phyloP scores from a whole-genome alignment of 2,113 vertebrate genomes.

The Bos javanicus region DNA sequence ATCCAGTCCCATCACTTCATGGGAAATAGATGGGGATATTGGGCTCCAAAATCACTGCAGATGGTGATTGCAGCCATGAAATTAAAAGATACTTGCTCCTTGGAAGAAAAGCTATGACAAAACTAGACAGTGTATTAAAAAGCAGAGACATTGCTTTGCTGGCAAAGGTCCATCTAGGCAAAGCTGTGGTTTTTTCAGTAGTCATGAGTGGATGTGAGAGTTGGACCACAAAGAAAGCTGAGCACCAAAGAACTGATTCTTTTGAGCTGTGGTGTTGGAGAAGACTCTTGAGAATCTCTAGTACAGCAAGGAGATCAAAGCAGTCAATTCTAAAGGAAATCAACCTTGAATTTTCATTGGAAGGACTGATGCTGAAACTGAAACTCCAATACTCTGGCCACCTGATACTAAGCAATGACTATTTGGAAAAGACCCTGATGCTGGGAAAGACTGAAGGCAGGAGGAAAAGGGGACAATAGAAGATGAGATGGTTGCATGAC shows the following conservation, averaged over 20 bases:
- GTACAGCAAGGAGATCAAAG: not conserved
- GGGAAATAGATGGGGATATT: not conserved
- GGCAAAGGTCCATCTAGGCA: not conserved
- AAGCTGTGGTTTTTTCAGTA: not conserved
- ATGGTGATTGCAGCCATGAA: not conserved
- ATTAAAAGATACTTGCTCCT: not conserved
- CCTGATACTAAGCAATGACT: not conserved
- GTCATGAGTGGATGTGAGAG: not conserved
- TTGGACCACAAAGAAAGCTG: not conserved
- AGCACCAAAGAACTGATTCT: not conserved
- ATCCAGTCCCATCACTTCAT: not conserved
- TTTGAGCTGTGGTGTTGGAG: not conserved
- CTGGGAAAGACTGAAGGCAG: not conserved
- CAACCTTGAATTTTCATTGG: not conserved
- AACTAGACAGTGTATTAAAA: not conserved
- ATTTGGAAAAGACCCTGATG: not conserved
- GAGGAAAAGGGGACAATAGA: not conserved
- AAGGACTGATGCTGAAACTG: not conserved
- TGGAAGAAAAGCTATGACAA: not conserved
- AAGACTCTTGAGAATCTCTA: not conserved
- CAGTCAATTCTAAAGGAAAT: not conserved
- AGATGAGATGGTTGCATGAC: not conserved
- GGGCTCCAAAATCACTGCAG: not conserved
- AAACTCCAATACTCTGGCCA: not conserved
- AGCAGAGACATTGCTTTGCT: not conserved